Evolutionary conservation across 2,113 vertebrate genomes (phyloP).

Genomic region (Silurus asotus): DNA sequence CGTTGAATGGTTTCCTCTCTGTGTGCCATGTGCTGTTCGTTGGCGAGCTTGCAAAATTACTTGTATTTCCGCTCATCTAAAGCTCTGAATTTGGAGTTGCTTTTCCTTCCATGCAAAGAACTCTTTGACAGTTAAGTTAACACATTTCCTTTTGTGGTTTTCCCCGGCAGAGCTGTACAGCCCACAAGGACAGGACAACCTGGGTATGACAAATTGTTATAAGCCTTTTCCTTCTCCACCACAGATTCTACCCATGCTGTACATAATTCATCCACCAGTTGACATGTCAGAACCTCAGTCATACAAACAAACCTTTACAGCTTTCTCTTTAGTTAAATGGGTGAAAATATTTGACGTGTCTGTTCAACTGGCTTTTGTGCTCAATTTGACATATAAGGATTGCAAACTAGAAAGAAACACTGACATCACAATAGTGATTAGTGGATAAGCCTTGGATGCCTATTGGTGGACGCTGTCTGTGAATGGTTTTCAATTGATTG

Average conservation of each 20-base stretch:
- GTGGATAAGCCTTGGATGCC: background rate
- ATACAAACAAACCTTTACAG: background rate
- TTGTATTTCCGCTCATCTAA: background rate
- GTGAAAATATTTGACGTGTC: background rate
- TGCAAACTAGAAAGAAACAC: background rate
- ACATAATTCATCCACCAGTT: background rate
- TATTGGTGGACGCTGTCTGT: background rate
- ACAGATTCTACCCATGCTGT: background rate
- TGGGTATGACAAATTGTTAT: background rate
- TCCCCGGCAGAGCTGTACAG: background rate
- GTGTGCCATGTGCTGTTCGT: background rate
- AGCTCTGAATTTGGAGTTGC: background rate
- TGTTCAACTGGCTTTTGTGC: background rate
- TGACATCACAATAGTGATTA: background rate
- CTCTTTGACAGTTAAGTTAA: background rate
- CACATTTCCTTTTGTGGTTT: background rate
- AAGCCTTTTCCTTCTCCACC: background rate
- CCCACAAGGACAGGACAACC: background rate
- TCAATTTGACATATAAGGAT: background rate
- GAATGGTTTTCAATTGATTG: background rate
- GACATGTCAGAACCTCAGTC: background rate
- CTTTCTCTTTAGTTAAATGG: background rate
- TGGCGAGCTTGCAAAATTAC: background rate
- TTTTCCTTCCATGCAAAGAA: background rate
- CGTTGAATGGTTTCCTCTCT: background rate